Base-by-base conservation (phyloP, 2,113 vertebrate genomes). In the Muntiacus reevesi region DNA sequence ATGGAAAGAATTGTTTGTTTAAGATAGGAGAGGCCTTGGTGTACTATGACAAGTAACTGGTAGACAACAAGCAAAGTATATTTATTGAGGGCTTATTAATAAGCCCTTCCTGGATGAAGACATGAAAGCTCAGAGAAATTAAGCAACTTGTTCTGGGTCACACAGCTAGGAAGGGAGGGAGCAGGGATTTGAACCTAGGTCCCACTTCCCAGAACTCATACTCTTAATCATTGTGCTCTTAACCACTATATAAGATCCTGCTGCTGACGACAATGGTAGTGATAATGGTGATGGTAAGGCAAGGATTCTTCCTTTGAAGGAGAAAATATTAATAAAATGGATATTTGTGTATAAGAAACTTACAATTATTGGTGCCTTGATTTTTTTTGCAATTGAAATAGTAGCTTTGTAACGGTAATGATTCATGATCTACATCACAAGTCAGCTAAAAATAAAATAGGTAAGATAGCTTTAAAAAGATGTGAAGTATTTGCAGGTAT, bases 401-500 rank as follows among this genome's bases (percentile, higher is more conserved):
- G 52, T 33, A 59, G 7, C 57, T 62, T 94, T 78, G 64, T 83
- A 54, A 45, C 87, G n/a, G 33, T 62, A 78, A 76, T 79, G 30
- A 87, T 52, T 91, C 23, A 79, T 96, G 36, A 60, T 87, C 30
- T 91, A 14, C 5, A 50, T 89, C 40, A 84, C 16, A 87, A 23
- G 7, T 78, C n/a, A 96, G n/a, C 81, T 96, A 86, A 96, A 94
- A 76, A 60, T 94, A 91, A 91, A 95, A 52, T 57, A 87, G 15
- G 45, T 92, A 82, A 97, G 95, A n/a, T 60, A 97, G 36, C 36
- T 94, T 95, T 93, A 28, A 95, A 91, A 96, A 71, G 57, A 55
- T 81, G 23, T 55, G 33, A 87, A 43, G 57, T 95, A 76, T 87
- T 95, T 97, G 28, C 21, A 4, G 40, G 25, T 74, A 57, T 94